Percentiles rank a stretch among this genome's conserved stretches.
These are phyloP conservation scores for Mormyrus iriodes DNA, from an alignment of 2,113 vertebrate genomes.

Conservation along the genomic window DNA sequence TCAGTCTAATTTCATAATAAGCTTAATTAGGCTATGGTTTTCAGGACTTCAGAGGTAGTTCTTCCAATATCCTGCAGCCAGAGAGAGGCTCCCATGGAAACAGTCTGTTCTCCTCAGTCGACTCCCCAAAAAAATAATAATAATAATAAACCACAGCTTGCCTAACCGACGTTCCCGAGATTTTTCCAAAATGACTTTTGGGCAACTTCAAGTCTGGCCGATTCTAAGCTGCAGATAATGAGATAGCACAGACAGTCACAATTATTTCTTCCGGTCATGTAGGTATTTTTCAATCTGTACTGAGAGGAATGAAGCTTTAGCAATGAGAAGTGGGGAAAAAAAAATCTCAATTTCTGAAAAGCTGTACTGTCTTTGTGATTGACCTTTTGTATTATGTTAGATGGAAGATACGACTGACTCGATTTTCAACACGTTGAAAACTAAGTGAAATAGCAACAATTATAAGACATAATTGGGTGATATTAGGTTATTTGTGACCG, in stretches of 20 bases:
- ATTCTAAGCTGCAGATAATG: background rate
- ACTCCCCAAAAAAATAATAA: background rate
- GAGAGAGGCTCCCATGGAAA: background rate
- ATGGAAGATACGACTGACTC: background rate
- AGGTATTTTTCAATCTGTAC: slow-evolving; percentile 7
- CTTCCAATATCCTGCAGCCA: background rate
- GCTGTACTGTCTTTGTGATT: background rate
- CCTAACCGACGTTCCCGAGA: background rate
- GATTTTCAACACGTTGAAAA: slow-evolving; percentile 6
- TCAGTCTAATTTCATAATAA: background rate
- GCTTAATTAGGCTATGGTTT: background rate
- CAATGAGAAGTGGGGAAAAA: background rate
- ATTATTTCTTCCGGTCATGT: slow-evolving; percentile 3
- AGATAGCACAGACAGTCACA: background rate
- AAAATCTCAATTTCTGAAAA: background rate
- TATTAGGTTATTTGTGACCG: background rate
- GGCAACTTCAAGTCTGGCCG: background rate
- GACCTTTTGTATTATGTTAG: background rate
- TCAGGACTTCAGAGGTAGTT: background rate
- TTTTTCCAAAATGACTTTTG: background rate
- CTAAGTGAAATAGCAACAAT: slow-evolving; percentile 7
- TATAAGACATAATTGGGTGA: slow-evolving; percentile 4
- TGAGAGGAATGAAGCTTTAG: background rate
- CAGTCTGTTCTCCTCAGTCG: background rate
- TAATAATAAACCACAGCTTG: background rate